A percentile compares a stretch with the other conserved stretches of the same genome.
Conservation (phyloP, 2,797 vertebrate genomes). For the Scleropages formosus region DNA sequence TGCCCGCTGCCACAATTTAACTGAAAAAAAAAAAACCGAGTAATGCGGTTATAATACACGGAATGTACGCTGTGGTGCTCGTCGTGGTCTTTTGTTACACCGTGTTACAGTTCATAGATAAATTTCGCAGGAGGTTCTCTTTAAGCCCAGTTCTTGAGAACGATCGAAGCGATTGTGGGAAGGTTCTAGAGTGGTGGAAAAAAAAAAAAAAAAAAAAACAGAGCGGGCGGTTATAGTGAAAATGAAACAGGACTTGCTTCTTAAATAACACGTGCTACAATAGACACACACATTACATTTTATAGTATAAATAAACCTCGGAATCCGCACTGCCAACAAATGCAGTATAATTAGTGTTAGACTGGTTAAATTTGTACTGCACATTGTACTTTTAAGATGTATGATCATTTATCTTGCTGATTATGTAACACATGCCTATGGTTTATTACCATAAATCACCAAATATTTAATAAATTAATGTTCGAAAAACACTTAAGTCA, state of each 20-base stretch:
- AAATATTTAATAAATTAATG: background rate
- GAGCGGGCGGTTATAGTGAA: slow-evolving; percentile 6
- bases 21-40: too few relatives aligned
- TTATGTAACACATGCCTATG: background rate
- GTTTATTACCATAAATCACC: background rate
- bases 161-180: background rate
- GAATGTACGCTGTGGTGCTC: too few relatives aligned
- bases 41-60: too few relatives aligned
- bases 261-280: slow-evolving; percentile 7
- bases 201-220: background rate
- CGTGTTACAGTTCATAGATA: too few relatives aligned
- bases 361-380: background rate
- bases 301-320: background rate
- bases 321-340: background rate
- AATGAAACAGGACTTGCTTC: slow-evolving; percentile 10
- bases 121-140: slow-evolving; percentile 1
- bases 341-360: background rate
- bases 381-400: background rate
- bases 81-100: too few relatives aligned
- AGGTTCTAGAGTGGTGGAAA: slow-evolving; percentile 27
- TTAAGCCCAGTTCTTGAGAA: background rate
- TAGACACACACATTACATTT: slow-evolving; percentile 1
- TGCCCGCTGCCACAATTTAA: too few relatives aligned
- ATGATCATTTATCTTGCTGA: background rate
- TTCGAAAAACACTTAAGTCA: slow-evolving; percentile 12